Percentiles rank a stretch among this genome's conserved stretches.
These are phyloP conservation scores for Gallinago media DNA, from an alignment of 2,113 vertebrate species.

Conservation along the genomic window DNA sequence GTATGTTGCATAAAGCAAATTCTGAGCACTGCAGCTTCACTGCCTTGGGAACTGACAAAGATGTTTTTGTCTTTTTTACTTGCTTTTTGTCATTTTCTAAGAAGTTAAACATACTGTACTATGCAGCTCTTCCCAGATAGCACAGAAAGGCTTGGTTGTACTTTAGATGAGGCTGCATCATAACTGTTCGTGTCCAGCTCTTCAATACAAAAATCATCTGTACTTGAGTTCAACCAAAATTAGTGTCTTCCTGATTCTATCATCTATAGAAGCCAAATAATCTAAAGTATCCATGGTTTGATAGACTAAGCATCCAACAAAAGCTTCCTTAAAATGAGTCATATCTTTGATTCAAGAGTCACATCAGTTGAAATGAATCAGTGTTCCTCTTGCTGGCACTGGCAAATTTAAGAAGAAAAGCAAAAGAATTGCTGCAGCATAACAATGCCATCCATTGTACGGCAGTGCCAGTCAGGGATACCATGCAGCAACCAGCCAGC, in stretches of 20 bases:
- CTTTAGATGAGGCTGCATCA: neutral
- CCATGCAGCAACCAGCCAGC: conserved; percentile 63
- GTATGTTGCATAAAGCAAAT: conserved; percentile 42
- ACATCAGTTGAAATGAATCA: conserved; percentile 65
- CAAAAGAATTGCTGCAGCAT: conserved; percentile 51
- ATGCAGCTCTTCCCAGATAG: neutral
- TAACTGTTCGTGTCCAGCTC: conserved; percentile 1
- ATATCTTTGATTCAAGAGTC: conserved; percentile 62
- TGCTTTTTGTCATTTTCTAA: neutral
- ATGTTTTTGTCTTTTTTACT: neutral
- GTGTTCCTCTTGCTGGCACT: conserved; percentile 49
- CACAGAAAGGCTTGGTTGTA: neutral
- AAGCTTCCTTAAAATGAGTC: conserved; percentile 68
- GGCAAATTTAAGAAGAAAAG: conserved; percentile 44
- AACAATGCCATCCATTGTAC: conserved; percentile 73
- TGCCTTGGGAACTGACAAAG: neutral
- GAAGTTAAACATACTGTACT: neutral
- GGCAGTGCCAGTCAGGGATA: conserved; percentile 58
- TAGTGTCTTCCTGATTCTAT: neutral
- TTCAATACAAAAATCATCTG: neutral
- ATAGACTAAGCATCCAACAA: conserved; percentile 58
- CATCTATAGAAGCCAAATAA: conserved; percentile 40
- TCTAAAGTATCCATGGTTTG: conserved; percentile 56
- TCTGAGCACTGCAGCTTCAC: neutral
- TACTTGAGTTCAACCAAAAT: conserved; percentile 25